Evolutionary conservation across 2,113 vertebrate species (phyloP), one percentile per base, ranked within the genome.

Genomic region (Corythornis madagascariensis): DNA sequence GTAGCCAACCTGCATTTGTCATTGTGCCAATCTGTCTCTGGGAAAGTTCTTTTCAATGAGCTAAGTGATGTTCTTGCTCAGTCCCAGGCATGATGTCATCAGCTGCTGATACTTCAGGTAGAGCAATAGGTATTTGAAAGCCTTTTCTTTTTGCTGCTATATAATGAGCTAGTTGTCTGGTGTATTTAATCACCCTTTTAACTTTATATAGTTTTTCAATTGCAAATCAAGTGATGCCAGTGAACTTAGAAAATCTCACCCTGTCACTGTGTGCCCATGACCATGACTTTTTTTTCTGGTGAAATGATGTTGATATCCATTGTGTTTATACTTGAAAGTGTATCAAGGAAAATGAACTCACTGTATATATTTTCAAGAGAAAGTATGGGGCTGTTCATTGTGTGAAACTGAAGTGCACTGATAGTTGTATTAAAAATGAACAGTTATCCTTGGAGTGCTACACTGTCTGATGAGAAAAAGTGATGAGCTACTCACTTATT

Each of bases 21-120:
- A 71, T 38, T 43, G 59, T 95, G 93, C 94, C 91, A 93, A 0
- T 88, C 65, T 87, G 61, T 95, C 77, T 91, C 77, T 89, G 90
- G 88, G 79, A 94, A 86, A 87, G 79, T 89, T 93, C 33, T 92
- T 94, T 73, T 78, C 66, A 88, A 6, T 43, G 65, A 88, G 83
- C 60, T 55, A 47, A 89, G 72, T 86, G 87, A 45, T 88, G 84
- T 88, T 82, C 88, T 92, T 87, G 73, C 66, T 84, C n/a, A 86
- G 86, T 91, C 94, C 21, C 65, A 66, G 84, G 45, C 78, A 72
- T 75, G 86, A 72, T 75, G 86, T 85, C 86, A 90, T 82, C 71
- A 84, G 88, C 48, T 77, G 87, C 69, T 89, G 86, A 64, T 93
- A 84, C 86, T 95, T 89, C 90, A 93, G 91, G 87, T 96, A 59